phyloP scores from a whole-genome alignment of 2,113 vertebrate genomes.

The Psophia crepitans region DNA sequence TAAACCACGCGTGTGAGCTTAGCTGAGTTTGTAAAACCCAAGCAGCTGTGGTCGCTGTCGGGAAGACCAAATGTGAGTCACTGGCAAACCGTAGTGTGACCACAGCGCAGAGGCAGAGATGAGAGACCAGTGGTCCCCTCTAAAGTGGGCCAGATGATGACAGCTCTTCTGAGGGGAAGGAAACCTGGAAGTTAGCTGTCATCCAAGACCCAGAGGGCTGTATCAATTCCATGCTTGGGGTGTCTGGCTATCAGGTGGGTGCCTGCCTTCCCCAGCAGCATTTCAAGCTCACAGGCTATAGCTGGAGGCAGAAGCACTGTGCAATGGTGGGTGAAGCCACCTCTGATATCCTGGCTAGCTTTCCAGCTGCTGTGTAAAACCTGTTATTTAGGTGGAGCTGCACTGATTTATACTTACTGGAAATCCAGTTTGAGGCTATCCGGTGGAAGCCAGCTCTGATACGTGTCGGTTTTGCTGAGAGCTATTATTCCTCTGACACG shows the following conservation, averaged over 20 bases:
- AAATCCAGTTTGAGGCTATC: neutral
- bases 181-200: neutral
- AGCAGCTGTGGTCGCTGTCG: neutral
- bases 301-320: neutral
- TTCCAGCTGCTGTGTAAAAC: neutral
- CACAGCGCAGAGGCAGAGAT: neutral
- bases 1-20: neutral
- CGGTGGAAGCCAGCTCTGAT: neutral
- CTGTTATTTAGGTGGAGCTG: neutral
- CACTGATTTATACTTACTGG: slow-evolving; percentile 14
- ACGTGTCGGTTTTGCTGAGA: neutral
- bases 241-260: neutral
- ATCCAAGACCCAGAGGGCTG: neutral
- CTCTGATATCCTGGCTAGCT: neutral
- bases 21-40: neutral
- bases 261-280: neutral
- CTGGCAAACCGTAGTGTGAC: rapidly evolving
- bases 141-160: neutral
- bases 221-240: neutral
- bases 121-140: neutral
- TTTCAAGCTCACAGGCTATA: neutral
- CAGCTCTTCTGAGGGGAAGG: neutral
- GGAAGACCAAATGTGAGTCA: neutral
- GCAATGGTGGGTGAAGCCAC: neutral
- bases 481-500: neutral